Base-by-base conservation (phyloP, 2,797 vertebrate species). In the Gymnothorax javanicus region DNA sequence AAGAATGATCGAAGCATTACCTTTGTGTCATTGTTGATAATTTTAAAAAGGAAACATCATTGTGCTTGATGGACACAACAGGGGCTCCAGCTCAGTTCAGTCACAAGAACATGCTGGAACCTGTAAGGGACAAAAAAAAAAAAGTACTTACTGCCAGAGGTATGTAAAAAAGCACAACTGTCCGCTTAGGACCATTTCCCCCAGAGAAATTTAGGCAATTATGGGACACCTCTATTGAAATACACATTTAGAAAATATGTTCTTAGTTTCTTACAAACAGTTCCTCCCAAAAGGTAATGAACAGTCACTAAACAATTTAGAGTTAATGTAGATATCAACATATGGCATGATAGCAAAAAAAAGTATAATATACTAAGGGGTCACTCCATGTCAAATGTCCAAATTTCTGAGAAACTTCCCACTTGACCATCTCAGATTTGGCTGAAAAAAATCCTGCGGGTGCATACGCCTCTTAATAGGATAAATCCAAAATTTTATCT, bases 41-140 rank as follows among this genome's bases (percentile, higher is more conserved):
- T 71, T 88, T 50, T 2, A 91, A 88, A 81, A 90, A 83, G 92
- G 93, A 89, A 95, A 91, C 95, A 95, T 96, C 91, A 89, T 91
- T 91, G 58, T 88, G 88, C 75, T 58, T 89, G 77, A 57, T 83
- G 90, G 88, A 93, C 52, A 77, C 86, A 89, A 43, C 2, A 52
- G 73, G 87, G 77, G 89, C 52, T 91, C 92, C 92, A 93, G 93
- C 92, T 92, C 93, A 90, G 84, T 92, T 77, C 33, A 79, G 57
- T 84, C 71, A n/a, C 79, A 83, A 86, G 81, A 23, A 79, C 56
- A 58, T 58, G 23, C 56, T 0, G 12, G 20, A 58, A 82, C 54
- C 79, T 82, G 79, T 23, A 1, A 57, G 25, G n/a, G 56, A 82
- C 11, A 27, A n/a, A 52, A 82, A n/a, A 52, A 82, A 7, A 82